Evolutionary conservation across 2,888 invertebrate species (phyloP), one percentile per base, ranked within the genome.

Genomic region (Drosophila kambysellisi): DNA sequence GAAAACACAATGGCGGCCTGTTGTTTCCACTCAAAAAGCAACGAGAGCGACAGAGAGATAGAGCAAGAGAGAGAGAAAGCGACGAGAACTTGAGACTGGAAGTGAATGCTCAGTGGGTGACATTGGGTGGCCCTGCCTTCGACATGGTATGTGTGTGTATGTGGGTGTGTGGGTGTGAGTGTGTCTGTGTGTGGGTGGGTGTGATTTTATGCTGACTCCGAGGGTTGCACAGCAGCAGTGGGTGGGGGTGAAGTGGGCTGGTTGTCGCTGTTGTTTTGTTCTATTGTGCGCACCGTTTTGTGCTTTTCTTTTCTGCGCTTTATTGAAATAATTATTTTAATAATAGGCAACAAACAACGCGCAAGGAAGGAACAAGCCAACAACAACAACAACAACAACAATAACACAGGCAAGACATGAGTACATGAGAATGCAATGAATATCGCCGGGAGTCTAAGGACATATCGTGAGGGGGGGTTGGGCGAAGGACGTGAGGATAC

Each of bases 261-360:
- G 54, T 35, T 39, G 57, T 33, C 54, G 69, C 58, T 57, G 79
- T 64, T 71, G 71, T 46, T 69, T 65, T 69, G 62, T 70, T 73
- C 76, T 77, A 88, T 87, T 87, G 89, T 87, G 86, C 74, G 64
- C 63, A 69, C 70, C 81, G 76, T 83, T 87, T 90, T 87, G 90
- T 87, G 87, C 87, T 90, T 87, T 87, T 90, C 88, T 83, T 79
- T 82, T 76, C 74, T 74, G 79, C 57, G 65, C 83, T 84, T 84
- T 91, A 89, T 90, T 90, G 84, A 87, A 86, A 91, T 91, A 91
- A 91, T 91, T 91, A 91, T 88, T 91, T 90, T 89, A 91, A 91
- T 83, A 91, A 91, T 83, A 87, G 87, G 83, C 85, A 88, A 90
- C 89, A 89, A 90, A 84, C 89, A 81, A 88, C 75, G 78, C 66